These are phyloP conservation scores for Argyresthia albistria DNA, from an alignment of 2,888 invertebrate genomes.

Conservation along the genomic window DNA sequence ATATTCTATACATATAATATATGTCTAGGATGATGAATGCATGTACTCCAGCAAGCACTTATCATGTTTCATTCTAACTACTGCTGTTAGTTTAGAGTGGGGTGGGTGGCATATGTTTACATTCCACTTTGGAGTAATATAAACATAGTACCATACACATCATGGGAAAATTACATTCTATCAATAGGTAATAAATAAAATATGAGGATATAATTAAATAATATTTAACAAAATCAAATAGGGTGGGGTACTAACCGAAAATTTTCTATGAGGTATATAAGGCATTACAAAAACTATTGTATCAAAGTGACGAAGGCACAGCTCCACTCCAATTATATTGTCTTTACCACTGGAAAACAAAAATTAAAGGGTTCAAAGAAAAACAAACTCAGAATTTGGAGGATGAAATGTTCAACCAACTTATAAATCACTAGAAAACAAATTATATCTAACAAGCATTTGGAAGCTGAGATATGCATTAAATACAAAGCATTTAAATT, in stretches of 20 bases:
- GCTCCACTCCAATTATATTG: conserved; percentile 85
- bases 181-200: too few species aligned
- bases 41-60: too few species aligned
- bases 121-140: background rate
- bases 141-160: too few species aligned
- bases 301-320: conserved; percentile 83
- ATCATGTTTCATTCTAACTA: too few species aligned
- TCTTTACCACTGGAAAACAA: conserved; percentile 77
- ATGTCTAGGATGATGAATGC: too few species aligned
- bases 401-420: background rate
- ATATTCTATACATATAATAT: too few species aligned
- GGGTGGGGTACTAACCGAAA: conserved; percentile 72
- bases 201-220: background rate
- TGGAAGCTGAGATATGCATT: too few species aligned
- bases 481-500: too few species aligned
- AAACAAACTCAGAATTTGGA: background rate
- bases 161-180: background rate
- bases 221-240: background rate
- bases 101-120: too few species aligned
- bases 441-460: background rate
- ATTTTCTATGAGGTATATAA: conserved; percentile 86
- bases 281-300: conserved; percentile 93
- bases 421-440: background rate
- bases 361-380: background rate
- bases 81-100: too few species aligned